A percentile compares a stretch with the other conserved stretches of the same genome.
phyloP scores from a whole-genome alignment of 2,888 invertebrate genomes.

The Ethmia dodecea region DNA sequence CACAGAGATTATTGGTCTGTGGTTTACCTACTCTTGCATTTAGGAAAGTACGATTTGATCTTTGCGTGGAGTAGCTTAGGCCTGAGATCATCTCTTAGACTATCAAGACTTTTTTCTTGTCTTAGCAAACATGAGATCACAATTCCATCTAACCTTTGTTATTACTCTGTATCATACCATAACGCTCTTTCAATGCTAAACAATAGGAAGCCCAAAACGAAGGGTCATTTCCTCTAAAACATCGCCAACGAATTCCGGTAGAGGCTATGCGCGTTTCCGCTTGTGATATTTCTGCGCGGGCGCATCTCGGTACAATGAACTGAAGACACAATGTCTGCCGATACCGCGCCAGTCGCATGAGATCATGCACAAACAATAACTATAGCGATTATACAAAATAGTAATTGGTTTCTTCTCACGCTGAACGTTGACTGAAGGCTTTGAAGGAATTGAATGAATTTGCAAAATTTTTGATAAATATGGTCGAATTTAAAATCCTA shows the following conservation, averaged over 20 bases:
- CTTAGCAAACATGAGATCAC: not conserved
- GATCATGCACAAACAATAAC: not conserved
- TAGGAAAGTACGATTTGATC: too few species aligned
- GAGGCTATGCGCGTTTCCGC: conserved; percentile 32
- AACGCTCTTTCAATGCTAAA: not conserved
- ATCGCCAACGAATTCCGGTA: not conserved
- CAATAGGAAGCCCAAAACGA: not conserved
- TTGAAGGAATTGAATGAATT: too few species aligned
- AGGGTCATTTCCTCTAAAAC: not conserved
- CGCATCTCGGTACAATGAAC: conserved; percentile 50
- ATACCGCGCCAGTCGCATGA: conserved; percentile 6
- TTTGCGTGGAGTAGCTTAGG: not conserved
- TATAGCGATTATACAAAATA: not conserved
- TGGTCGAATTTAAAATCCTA: not conserved
- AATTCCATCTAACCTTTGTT: not conserved
- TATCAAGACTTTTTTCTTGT: not conserved
- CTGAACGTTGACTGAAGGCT: not conserved
- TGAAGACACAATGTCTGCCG: conserved; percentile 43
- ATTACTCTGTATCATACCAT: not conserved
- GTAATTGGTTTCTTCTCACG: not conserved
- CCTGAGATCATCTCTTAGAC: not conserved
- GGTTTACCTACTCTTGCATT: too few species aligned
- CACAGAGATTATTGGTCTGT: too few species aligned
- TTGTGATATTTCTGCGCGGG: conserved; percentile 42
- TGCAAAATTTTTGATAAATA: not conserved